phyloP scores from a whole-genome alignment of 2,113 vertebrate species.

The Poeciliopsis prolifica region DNA sequence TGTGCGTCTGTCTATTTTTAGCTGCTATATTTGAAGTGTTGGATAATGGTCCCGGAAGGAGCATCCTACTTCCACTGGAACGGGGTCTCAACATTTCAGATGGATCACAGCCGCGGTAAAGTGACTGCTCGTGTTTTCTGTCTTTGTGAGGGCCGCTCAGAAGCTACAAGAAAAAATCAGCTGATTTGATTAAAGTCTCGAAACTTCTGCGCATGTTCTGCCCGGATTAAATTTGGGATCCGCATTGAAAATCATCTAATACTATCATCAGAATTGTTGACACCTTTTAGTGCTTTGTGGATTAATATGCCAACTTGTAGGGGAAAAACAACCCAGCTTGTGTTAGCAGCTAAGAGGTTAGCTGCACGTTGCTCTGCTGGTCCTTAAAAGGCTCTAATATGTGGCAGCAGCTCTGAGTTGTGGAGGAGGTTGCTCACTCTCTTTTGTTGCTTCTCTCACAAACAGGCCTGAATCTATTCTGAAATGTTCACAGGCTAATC shows the following conservation, averaged over 20 bases:
- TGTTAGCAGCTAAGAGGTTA: neutral
- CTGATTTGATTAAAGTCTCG: neutral
- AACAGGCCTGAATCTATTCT: neutral
- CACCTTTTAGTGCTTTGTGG: neutral
- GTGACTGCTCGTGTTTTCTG: neutral
- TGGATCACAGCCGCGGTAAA: slow-evolving; percentile 18
- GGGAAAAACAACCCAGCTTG: no score
- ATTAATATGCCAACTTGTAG: no score
- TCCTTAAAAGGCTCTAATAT: neutral
- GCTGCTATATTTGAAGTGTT: slow-evolving; percentile 37
- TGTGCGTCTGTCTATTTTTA: slow-evolving; percentile 32
- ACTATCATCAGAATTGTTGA: neutral
- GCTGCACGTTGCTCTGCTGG: neutral
- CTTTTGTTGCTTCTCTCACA: neutral
- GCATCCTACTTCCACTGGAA: slow-evolving; percentile 42
- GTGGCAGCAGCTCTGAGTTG: slow-evolving; percentile 5
- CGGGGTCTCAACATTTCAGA: slow-evolving; percentile 20
- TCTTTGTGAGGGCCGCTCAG: neutral
- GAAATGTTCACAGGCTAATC: neutral
- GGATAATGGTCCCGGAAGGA: slow-evolving; percentile 52
- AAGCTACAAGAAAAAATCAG: neutral
- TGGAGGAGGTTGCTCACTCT: slow-evolving; percentile 18
- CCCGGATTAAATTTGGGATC: neutral
- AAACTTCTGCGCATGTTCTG: neutral
- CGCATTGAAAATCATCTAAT: neutral